Conservation (phyloP, 2,113 vertebrate genomes). For the Balaeniceps rex region DNA sequence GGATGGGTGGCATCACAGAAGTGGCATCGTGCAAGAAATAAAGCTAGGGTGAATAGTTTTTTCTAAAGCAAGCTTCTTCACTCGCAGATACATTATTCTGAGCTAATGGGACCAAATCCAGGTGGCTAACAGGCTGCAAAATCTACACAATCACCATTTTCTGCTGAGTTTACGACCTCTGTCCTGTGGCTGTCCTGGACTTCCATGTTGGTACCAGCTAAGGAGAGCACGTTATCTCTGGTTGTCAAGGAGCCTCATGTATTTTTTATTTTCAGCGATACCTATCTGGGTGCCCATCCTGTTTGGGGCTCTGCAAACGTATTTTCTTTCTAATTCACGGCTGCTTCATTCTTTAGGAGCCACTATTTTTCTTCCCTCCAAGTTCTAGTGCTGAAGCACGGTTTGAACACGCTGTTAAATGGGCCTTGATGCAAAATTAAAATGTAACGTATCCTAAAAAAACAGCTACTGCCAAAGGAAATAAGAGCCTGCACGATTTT, state of each 20-base stretch:
- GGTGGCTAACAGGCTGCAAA: background rate
- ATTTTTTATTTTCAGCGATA: background rate
- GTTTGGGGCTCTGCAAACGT: background rate
- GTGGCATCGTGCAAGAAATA: background rate
- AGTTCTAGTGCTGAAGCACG: background rate
- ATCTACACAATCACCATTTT: background rate
- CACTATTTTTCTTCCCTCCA: background rate
- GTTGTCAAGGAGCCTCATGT: background rate
- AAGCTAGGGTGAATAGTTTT: background rate
- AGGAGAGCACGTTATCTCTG: background rate
- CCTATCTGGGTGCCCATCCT: background rate
- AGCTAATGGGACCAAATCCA: conserved; percentile 7
- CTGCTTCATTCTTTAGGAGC: background rate
- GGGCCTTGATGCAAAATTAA: background rate
- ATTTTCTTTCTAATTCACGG: conserved; percentile 6
- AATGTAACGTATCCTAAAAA: background rate
- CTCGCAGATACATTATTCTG: conserved; percentile 12
- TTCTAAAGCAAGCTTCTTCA: background rate
- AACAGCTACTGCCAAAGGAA: background rate
- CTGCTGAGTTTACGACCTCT: background rate
- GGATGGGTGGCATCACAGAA: background rate
- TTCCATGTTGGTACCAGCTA: background rate
- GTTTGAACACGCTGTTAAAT: background rate
- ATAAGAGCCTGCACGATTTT: background rate
- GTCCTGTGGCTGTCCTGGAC: background rate